phyloP scores from a whole-genome alignment of 2,797 vertebrate species.

The Neosalanx taihuensis region DNA sequence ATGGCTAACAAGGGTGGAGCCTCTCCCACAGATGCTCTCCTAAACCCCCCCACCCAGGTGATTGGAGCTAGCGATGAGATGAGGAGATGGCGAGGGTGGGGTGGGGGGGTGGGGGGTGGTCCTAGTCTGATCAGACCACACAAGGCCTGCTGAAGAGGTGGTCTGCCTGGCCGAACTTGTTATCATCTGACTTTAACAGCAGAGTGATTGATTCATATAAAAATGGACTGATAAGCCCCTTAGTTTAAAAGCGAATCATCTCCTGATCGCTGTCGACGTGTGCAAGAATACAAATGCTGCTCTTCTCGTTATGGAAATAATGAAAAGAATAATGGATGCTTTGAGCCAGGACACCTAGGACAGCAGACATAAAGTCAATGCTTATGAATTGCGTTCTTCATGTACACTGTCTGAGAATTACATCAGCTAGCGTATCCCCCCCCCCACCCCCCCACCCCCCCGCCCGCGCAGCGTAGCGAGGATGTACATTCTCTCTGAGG shows the following conservation, averaged over 20 bases:
- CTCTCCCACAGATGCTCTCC: constrained; percentile 47
- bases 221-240: not conserved
- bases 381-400: constrained; percentile 9
- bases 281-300: too few species aligned
- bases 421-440: constrained; percentile 36
- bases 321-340: not conserved
- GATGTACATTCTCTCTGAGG: constrained; percentile 8
- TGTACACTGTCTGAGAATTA: not conserved
- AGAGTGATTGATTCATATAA: not conserved
- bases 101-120: constrained; percentile 56
- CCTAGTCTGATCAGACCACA: constrained; percentile 67
- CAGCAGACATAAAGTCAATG: constrained; percentile 12
- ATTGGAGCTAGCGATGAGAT: constrained; percentile 68
- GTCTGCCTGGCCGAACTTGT: constrained; percentile 18
- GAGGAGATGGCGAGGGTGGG: constrained; percentile 49
- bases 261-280: not conserved
- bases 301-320: not conserved
- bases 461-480: constrained; percentile 37
- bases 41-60: constrained; percentile 54
- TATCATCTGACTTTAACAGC: not conserved
- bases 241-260: not conserved
- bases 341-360: constrained; percentile 28
- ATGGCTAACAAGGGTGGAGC: constrained; percentile 67
- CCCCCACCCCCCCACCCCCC: too few species aligned
- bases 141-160: constrained; percentile 50